Evolutionary conservation across 2,888 invertebrate genomes (phyloP).

Genomic region (Pyrochroa serraticornis): DNA sequence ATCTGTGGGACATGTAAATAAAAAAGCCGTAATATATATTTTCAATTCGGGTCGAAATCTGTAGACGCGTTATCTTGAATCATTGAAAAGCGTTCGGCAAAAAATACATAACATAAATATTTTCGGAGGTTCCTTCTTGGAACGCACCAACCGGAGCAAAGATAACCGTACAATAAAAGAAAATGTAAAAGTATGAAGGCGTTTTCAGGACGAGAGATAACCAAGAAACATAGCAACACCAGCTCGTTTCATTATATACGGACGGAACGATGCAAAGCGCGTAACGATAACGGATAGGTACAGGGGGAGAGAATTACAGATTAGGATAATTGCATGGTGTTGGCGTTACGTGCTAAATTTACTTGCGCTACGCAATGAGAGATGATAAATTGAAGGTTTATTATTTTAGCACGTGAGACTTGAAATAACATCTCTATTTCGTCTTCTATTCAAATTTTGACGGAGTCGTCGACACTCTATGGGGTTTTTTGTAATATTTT

Average conservation of each 20-base stretch:
- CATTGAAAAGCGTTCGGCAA: slow-evolving; percentile 23
- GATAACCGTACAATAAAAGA: slow-evolving; percentile 32
- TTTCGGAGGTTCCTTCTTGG: slow-evolving; percentile 15
- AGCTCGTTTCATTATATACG: slow-evolving; percentile 23
- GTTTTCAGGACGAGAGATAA: slow-evolving; percentile 19
- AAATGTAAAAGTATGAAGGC: slow-evolving; percentile 30
- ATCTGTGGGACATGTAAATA: too few relatives aligned
- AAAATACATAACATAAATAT: slow-evolving; percentile 22
- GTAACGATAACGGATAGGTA: slow-evolving; percentile 30
- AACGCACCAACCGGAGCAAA: slow-evolving; percentile 19
- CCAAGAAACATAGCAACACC: slow-evolving; percentile 26
- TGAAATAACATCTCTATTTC: slow-evolving; percentile 6
- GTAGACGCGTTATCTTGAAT: slow-evolving; percentile 18
- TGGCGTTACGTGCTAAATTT: slow-evolving; percentile 28
- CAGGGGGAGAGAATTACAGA: slow-evolving; percentile 28
- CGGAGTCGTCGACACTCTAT: too few relatives aligned
- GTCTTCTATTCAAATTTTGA: slow-evolving; percentile 3
- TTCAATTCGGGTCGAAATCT: slow-evolving; percentile 19
- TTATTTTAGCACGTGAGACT: slow-evolving; percentile 27
- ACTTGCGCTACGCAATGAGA: slow-evolving; percentile 20
- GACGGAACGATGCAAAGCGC: slow-evolving; percentile 27
- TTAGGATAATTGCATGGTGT: slow-evolving; percentile 30
- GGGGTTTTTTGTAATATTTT: slow-evolving; percentile 20
- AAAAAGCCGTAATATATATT: not conserved
- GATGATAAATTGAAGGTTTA: slow-evolving; percentile 29